Conservation (phyloP, 2,888 invertebrate species). For the Allolobophora icterica region DNA sequence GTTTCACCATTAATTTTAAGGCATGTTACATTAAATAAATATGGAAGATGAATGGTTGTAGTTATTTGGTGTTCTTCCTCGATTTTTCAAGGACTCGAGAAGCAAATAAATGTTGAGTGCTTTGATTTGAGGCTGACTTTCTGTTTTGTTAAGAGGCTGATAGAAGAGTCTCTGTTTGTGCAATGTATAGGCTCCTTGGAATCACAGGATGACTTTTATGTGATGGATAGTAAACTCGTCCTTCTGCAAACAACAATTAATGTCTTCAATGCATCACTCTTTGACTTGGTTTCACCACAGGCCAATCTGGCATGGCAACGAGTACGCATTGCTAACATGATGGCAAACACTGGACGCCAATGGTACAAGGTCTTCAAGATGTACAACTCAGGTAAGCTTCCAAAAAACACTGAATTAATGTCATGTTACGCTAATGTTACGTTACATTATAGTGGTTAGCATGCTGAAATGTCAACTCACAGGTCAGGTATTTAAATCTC, state of each 20-base stretch:
- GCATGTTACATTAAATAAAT: too few species aligned
- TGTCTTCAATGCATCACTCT: slow-evolving; percentile 57
- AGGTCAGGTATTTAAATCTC: too few species aligned
- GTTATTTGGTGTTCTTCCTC: not conserved
- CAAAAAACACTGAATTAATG: too few species aligned
- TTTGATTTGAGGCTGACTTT: not conserved
- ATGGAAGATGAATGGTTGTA: too few species aligned
- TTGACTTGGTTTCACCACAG: slow-evolving; percentile 53
- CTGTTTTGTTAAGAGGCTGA: not conserved
- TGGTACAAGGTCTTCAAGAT: slow-evolving; percentile 56
- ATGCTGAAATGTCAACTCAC: not conserved
- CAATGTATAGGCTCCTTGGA: slow-evolving; percentile 58
- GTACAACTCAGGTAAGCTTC: slow-evolving; percentile 59
- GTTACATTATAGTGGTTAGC: not conserved
- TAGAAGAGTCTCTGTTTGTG: not conserved
- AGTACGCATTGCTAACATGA: slow-evolving; percentile 61
- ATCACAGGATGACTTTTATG: slow-evolving; percentile 63
- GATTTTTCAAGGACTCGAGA: not conserved
- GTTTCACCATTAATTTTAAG: too few species aligned
- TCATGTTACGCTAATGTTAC: not conserved
- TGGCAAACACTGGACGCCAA: slow-evolving; percentile 58
- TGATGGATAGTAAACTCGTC: slow-evolving; percentile 57
- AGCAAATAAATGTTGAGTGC: not conserved
- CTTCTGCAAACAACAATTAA: slow-evolving; percentile 63
- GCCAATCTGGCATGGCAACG: slow-evolving; percentile 62